Base-by-base conservation (phyloP, 2,888 invertebrate genomes). In the Clunio marinus region DNA sequence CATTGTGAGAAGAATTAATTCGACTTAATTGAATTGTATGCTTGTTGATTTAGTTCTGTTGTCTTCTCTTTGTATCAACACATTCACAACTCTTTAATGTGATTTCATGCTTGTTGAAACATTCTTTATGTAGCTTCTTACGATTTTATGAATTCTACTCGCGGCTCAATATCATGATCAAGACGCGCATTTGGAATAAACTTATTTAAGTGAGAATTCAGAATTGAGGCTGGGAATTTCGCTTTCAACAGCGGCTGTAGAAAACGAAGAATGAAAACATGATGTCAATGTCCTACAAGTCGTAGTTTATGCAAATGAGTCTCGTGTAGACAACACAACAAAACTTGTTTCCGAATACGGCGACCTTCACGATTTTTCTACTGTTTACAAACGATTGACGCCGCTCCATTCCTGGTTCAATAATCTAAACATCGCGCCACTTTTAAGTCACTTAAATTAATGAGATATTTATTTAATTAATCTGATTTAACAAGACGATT, bases 11-110 rank as follows among this genome's bases (percentile, higher is more conserved):
- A 17, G 37, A 45, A 63, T 63, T 65, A 51, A 65, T 65, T 51
- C 20, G 28, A 17, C 20, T 51, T 51, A 65, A 65, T 65, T 65
- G 65, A 65, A 65, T 65, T 65, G 65, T 65, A 20, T 32, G 65
- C 65, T 51, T 65, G 65, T 65, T 65, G 65, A 51, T 63, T 62
- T 62, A 62, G 62, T 62, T 37, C 24, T 41, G 10, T 41, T 37
- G 22, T 37, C 20, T 22, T 62, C 62, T 41, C 24, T 17, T 51
- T 22, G 51, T 7, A 10, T 13, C 24, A n/a, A 17, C 24, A 15
- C n/a, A 13, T 59, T 17, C 7, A 10, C 2, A 4, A 17, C 51
- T 51, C 17, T 45, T 63, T 27, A 35, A 35, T 60, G 37, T 24
- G 17, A 27, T 58, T 58, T 28, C 15, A 25, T 8, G 17, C 5